Evolutionary conservation across 2,888 invertebrate genomes (phyloP).

Genomic region (Tetramorium bicarinatum): DNA sequence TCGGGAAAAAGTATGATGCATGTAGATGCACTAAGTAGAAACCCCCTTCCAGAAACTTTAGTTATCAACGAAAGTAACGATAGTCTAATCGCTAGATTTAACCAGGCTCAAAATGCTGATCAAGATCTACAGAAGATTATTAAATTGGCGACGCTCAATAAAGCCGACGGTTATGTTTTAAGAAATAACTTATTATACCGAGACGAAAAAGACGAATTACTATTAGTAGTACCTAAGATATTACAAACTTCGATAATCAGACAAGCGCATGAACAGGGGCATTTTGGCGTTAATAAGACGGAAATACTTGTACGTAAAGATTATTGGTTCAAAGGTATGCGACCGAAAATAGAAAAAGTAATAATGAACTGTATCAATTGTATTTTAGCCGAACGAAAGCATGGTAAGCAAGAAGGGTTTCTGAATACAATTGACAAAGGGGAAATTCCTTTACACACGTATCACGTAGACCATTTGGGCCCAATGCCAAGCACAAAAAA

Average conservation of each 20-base stretch:
- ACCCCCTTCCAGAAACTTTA: not conserved
- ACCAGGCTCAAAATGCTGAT: not conserved
- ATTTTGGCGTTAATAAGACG: no score
- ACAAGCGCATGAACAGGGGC: no score
- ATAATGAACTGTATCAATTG: not conserved
- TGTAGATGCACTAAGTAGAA: not conserved
- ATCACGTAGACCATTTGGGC: no score
- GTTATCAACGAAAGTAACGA: not conserved
- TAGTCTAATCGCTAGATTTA: not conserved
- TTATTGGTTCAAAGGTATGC: not conserved
- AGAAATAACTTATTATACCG: not conserved
- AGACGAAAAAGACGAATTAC: not conserved
- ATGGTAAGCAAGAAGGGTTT: not conserved
- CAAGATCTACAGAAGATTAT: not conserved
- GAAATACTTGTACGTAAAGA: no score
- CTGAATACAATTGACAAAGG: not conserved
- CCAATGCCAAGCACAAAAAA: no score
- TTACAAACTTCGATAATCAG: no score
- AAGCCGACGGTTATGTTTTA: not conserved
- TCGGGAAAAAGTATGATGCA: no score
- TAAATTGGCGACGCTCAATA: not conserved
- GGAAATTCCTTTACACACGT: not conserved
- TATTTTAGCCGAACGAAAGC: constrained; percentile 32
- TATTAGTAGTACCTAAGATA: not conserved
- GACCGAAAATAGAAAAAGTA: not conserved